phyloP scores from a whole-genome alignment of 2,113 vertebrate species.

The Spilogale gracilis region DNA sequence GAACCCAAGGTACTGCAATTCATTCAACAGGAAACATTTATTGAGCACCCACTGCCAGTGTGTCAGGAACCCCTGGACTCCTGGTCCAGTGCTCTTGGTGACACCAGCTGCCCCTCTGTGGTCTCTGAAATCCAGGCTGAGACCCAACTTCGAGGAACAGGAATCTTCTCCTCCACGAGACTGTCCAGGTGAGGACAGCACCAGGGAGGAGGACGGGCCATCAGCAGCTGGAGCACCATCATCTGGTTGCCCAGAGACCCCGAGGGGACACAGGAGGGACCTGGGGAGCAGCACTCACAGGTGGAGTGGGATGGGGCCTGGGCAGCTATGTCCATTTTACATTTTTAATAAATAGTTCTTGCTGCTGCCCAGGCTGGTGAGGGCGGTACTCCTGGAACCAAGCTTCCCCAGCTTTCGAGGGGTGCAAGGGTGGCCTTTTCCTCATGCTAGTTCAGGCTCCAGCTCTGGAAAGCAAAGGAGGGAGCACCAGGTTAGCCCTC shows the following conservation, averaged over 20 bases:
- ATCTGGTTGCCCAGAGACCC: neutral
- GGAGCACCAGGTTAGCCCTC: neutral
- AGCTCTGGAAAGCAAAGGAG: constrained; percentile 67
- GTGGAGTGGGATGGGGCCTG: neutral
- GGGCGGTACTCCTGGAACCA: neutral
- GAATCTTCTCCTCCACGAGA: neutral
- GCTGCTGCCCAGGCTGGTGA: neutral
- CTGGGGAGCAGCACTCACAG: neutral
- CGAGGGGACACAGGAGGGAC: neutral
- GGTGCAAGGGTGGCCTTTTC: neutral
- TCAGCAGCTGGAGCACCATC: neutral
- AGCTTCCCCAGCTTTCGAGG: neutral
- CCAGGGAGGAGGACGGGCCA: neutral
- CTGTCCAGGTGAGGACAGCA: neutral
- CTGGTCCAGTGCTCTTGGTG: neutral
- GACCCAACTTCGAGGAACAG: neutral
- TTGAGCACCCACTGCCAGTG: constrained; percentile 29
- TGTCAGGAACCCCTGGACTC: neutral
- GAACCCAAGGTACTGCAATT: neutral
- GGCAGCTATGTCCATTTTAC: constrained; percentile 56
- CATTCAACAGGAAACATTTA: constrained; percentile 64
- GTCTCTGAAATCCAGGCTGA: neutral
- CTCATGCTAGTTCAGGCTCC: constrained; percentile 72
- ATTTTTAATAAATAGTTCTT: constrained; percentile 80
- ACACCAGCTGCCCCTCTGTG: neutral